These are phyloP conservation scores for Prionace glauca DNA, from an alignment of 2,797 vertebrate genomes.

Conservation along the genomic window DNA sequence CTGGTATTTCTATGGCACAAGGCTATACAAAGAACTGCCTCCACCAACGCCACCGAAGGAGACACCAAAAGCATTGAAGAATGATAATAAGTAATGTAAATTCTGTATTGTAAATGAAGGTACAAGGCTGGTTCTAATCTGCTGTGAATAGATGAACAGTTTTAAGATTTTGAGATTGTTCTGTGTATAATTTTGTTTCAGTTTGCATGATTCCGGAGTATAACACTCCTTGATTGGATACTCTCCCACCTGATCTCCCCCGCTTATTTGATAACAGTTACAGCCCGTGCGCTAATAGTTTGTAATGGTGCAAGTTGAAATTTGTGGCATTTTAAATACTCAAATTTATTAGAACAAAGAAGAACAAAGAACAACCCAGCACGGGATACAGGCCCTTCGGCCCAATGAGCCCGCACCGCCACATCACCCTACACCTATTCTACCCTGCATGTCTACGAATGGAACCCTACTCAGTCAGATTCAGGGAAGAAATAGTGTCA, in stretches of 20 bases:
- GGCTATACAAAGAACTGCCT: conserved; percentile 40
- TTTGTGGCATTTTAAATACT: neutral
- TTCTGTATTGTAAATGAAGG: neutral
- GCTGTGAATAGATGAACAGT: neutral
- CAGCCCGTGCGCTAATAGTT: neutral
- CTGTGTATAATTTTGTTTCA: neutral
- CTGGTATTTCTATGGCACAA: conserved; percentile 41
- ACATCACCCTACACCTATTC: too few species aligned
- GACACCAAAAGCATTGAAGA: neutral
- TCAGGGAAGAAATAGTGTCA: too few species aligned
- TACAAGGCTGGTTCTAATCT: neutral
- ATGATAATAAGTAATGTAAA: conserved; percentile 33
- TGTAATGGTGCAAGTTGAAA: neutral
- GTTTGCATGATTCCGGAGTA: neutral
- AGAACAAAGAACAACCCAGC: too few species aligned
- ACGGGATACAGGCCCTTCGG: too few species aligned
- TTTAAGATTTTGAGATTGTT: neutral
- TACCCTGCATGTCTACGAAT: too few species aligned
- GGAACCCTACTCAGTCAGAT: too few species aligned
- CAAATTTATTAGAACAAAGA: too few species aligned
- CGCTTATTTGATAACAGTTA: neutral
- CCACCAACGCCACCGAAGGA: conserved; percentile 11
- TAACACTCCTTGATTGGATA: neutral
- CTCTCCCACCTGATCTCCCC: neutral
- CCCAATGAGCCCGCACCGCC: too few species aligned